These are phyloP conservation scores for Malacoraja senta DNA, from an alignment of 2,797 vertebrate species.

Conservation along the genomic window DNA sequence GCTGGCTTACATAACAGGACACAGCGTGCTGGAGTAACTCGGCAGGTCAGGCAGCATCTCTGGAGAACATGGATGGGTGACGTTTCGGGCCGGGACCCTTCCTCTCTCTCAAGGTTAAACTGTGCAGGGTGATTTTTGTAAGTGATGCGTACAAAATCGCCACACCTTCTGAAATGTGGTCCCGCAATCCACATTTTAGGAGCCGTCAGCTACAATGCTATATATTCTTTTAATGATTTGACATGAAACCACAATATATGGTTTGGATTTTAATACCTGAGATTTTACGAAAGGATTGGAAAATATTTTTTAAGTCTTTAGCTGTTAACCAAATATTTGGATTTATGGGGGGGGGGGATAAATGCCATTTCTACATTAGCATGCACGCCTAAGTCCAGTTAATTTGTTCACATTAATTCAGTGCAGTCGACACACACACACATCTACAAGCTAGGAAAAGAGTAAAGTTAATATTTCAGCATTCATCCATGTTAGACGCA, in stretches of 20 bases:
- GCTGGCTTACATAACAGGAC: too few species aligned
- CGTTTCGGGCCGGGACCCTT: too few species aligned
- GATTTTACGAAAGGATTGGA: background rate
- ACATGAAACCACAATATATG: background rate
- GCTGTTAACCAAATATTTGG: background rate
- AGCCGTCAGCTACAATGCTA: background rate
- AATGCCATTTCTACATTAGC: too few species aligned
- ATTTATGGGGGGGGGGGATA: background rate
- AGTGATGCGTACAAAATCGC: background rate
- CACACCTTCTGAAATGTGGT: background rate
- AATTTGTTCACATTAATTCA: background rate
- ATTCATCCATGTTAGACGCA: constrained; percentile 18
- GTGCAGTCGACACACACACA: background rate
- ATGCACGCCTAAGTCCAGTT: background rate
- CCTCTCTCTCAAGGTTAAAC: background rate
- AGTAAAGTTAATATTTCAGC: constrained; percentile 10
- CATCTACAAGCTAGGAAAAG: background rate
- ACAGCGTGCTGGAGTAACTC: too few species aligned
- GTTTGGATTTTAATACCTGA: background rate
- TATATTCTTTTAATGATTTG: background rate
- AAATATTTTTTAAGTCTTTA: background rate
- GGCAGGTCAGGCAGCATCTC: too few species aligned
- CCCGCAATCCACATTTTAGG: background rate
- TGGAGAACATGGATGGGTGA: too few species aligned
- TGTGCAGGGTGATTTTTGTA: background rate